Evolutionary conservation across 2,113 vertebrate genomes (phyloP), one percentile per base, ranked within the genome.

Genomic region (Plotosus lineatus): DNA sequence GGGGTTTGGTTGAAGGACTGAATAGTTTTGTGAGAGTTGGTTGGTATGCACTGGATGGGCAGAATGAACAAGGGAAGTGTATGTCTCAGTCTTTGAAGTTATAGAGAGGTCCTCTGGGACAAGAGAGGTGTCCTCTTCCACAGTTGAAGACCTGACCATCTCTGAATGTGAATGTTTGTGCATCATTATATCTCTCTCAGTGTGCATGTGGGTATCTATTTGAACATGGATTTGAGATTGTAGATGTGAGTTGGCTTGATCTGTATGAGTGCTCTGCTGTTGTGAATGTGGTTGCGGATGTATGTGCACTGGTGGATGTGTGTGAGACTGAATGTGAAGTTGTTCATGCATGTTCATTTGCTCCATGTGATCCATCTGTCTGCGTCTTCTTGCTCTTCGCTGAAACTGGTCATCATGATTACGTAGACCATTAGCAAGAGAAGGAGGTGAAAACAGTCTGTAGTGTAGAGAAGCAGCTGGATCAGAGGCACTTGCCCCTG

Each of bases 351-450:
- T 82, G 77, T 83, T 81, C 78, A 77, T 79, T 76, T 84, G 84
- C 61, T 83, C 84, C 78, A 81, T 74, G 75, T 53, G 81, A 60
- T 78, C 44, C 91, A 46, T 89, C 75, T 0, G 91, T 90, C 78
- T 90, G 80, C 9, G 84, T 77, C 88, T 89, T 86, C 78, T 89
- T 85, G 82, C 85, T 84, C 88, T 86, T 40, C 88, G 90, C 73
- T 82, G 86, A 84, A 84, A 87, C 61, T 92, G 91, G 86, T 95
- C 95, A 89, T 94, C 95, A 0, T 96, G 96, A 81, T 94, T 95
- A 79, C 94, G 94, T 83, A 97, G 94, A 84, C 96, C 97, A 91
- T 96, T 98, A 88, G 96, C 95, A 91, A 97, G 88, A 88, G 94
- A 90, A 28, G 95, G 94, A 0, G 95, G 94, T 77, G 96, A 95